phyloP scores from a whole-genome alignment of 1,140 invertebrate species.

The Dryas iulia region DNA sequence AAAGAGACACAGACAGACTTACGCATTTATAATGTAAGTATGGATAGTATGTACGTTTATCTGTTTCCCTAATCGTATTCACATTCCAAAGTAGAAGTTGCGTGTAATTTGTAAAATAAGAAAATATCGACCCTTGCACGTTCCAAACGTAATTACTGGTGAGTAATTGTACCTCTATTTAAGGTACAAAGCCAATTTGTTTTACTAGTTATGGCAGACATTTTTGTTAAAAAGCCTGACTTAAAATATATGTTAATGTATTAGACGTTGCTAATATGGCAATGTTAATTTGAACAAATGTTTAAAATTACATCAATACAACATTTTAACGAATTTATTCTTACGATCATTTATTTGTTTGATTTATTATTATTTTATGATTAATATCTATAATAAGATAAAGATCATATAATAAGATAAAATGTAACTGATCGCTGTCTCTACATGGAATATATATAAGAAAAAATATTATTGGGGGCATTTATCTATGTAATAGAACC shows the following conservation, averaged over 20 bases:
- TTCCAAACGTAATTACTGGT: conserved; percentile 13
- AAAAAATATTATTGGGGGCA: too few species aligned
- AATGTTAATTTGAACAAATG: neutral
- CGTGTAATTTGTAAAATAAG: conserved; percentile 14
- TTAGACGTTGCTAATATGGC: neutral
- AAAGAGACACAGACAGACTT: too few species aligned
- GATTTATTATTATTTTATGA: too few species aligned
- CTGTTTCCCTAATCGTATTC: neutral
- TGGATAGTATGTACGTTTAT: too few species aligned
- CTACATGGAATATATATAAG: too few species aligned
- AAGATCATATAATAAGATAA: too few species aligned
- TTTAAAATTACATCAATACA: neutral
- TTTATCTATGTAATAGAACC: too few species aligned
- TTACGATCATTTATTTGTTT: too few species aligned
- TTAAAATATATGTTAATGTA: neutral
- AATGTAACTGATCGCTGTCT: too few species aligned
- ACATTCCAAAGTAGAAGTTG: neutral
- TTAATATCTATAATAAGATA: too few species aligned
- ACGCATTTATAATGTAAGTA: too few species aligned
- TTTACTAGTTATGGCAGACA: conserved; percentile 1
- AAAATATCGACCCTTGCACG: conserved; percentile 5
- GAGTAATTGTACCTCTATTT: conserved; percentile 20
- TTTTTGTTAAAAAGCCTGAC: neutral
- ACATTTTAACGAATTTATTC: neutral
- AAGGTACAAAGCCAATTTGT: conserved; percentile 19